phyloP scores from a whole-genome alignment of 2,888 invertebrate species.

The Mycalesis mineus region DNA sequence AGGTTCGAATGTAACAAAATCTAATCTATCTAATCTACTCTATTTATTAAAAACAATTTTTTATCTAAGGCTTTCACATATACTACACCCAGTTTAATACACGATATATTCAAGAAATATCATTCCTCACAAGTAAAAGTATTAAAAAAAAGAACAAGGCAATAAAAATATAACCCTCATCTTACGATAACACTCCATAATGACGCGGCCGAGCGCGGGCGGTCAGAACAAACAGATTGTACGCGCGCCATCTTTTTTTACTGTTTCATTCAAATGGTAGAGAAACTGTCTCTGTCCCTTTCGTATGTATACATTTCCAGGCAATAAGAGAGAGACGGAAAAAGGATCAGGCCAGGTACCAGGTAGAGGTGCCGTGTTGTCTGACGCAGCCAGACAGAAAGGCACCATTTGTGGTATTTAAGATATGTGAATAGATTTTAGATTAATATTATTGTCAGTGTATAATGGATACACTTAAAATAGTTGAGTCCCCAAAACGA shows the following conservation, averaged over 20 bases:
- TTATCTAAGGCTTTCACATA: constrained; percentile 31
- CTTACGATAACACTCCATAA: constrained; percentile 73
- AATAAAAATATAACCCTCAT: constrained; percentile 74
- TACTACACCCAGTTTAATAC: constrained; percentile 53
- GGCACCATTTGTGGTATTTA: constrained; percentile 53
- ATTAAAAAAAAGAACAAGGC: constrained; percentile 52
- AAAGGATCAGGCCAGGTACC: constrained; percentile 44
- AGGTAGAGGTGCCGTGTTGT: constrained; percentile 71
- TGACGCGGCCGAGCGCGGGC: constrained; percentile 72
- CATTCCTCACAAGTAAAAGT: constrained; percentile 65
- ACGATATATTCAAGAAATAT: constrained; percentile 71
- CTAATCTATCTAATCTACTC: no score
- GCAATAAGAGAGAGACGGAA: constrained; percentile 40
- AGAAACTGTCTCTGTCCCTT: constrained; percentile 35
- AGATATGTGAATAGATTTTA: constrained; percentile 30
- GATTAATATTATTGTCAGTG: constrained; percentile 23
- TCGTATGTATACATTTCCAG: constrained; percentile 22
- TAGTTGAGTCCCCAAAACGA: background rate
- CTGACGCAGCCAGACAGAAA: constrained; percentile 66
- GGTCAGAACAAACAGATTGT: constrained; percentile 74
- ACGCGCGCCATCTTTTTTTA: constrained; percentile 53
- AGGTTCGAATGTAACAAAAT: no score
- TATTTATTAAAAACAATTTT: no score
- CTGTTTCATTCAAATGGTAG: constrained; percentile 46
- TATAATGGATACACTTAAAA: constrained; percentile 5